Evolutionary conservation across 2,888 invertebrate species (phyloP), one percentile per base, ranked within the genome.

Genomic region (Chesias legatella): DNA sequence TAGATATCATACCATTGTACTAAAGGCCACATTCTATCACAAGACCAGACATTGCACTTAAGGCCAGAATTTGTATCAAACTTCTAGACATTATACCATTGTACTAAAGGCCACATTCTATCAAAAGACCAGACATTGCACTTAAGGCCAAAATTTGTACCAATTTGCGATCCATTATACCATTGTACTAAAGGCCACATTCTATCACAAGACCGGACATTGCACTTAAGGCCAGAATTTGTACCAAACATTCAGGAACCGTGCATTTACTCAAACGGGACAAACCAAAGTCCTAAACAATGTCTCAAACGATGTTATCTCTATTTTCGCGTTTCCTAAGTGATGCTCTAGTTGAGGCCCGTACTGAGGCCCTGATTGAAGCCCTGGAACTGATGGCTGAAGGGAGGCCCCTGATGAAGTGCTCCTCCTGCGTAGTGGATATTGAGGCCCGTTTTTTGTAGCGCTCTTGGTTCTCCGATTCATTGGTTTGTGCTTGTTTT

Each of bases 381-480:
- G 85, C 86, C 9, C 88, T 71, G 1, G 83, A 83, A 0, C 82
- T 73, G 17, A 81, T 67, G 2, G 73, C 70, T 13, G 71, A 63
- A 7, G 83, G 79, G 7, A 77, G 33, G 1, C 79, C 67, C 40
- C 85, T 63, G 24, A 79, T 51, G 61, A 88, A 82, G 32, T 69
- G 60, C 3, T 82, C 71, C 6, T 63, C 60, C 28, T 43, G 58
- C 1, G 61, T 44, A 4, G 73, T 45, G 0, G 74, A 53, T 1
- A 59, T 47, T 9, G 68, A 67, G 1, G 68, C 38, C 2, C 78
- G 56, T 20, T 78, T 76, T 1, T 59, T 71, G 49, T 83, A 84
- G 6, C 58, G 69, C 0, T 68, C 84, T 10, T 76, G 63, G 24
- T 65, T 70, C 1, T 67, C 68, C 2, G 47, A 51, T 3, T 69